Conservation (phyloP, 2,113 vertebrate genomes). For the Scopus umbretta region DNA sequence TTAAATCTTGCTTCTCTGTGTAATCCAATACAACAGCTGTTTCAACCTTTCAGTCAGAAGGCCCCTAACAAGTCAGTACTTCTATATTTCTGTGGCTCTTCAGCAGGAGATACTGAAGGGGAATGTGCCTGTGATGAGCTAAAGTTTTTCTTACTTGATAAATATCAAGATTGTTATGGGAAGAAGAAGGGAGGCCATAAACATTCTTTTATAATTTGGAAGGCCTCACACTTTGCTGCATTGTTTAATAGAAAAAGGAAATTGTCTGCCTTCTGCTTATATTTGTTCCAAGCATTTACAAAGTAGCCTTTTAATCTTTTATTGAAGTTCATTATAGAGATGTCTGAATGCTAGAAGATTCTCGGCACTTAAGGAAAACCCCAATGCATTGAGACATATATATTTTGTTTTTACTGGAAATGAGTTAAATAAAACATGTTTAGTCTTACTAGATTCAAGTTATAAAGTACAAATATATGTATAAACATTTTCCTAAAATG, state of each 20-base stretch:
- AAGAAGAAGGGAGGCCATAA: conserved; percentile 10
- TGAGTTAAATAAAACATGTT: conserved; percentile 34
- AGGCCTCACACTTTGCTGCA: background rate
- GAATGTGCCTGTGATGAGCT: background rate
- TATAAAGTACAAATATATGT: background rate
- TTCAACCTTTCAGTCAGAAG: background rate
- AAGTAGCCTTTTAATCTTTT: conserved; percentile 58
- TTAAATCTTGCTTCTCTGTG: background rate
- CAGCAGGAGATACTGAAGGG: background rate
- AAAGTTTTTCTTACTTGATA: background rate
- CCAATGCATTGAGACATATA: background rate
- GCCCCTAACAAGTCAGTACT: background rate
- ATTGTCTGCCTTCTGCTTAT: conserved; percentile 55
- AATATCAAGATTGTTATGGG: background rate
- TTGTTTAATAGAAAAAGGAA: conserved; percentile 66
- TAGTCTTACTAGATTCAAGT: conserved; percentile 1
- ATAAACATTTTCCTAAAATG: background rate
- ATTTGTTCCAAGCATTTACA: conserved; percentile 55
- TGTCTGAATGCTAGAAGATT: conserved; percentile 27
- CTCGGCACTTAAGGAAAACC: conserved; percentile 1
- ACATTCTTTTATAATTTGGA: conserved; percentile 53
- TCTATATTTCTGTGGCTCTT: background rate
- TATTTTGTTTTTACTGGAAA: conserved; percentile 49
- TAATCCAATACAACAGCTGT: background rate
- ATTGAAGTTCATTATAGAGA: conserved; percentile 28